These are phyloP conservation scores for Archips crataeganus DNA, from an alignment of 2,888 invertebrate genomes.

Conservation along the genomic window DNA sequence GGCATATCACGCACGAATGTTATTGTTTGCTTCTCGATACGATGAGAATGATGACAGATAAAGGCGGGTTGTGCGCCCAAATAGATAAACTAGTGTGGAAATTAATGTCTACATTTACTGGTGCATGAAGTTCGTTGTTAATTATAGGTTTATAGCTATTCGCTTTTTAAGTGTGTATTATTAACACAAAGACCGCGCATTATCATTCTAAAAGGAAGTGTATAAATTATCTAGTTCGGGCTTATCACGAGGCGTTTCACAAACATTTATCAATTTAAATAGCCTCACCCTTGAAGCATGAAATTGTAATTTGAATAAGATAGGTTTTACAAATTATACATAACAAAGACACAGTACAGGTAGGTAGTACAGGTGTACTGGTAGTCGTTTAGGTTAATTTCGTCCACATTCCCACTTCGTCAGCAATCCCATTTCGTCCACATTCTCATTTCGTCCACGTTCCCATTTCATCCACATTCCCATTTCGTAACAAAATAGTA, in stretches of 20 bases:
- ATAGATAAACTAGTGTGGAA: conserved; percentile 86
- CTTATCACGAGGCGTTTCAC: conserved; percentile 70
- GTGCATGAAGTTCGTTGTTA: conserved; percentile 85
- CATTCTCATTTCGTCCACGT: too few relatives aligned
- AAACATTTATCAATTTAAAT: conserved; percentile 77
- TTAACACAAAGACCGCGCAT: conserved; percentile 80
- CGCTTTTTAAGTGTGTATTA: conserved; percentile 79
- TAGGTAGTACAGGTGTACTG: too few relatives aligned
- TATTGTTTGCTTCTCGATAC: conserved; percentile 64
- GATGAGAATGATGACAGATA: conserved; percentile 83
- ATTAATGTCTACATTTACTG: conserved; percentile 86
- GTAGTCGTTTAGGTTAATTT: too few relatives aligned
- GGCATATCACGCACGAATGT: conserved; percentile 52
- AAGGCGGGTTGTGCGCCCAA: conserved; percentile 84
- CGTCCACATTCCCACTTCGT: too few relatives aligned
- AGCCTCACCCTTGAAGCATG: conserved; percentile 66
- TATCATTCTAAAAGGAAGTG: conserved; percentile 81
- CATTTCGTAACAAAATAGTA: too few relatives aligned
- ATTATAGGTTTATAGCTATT: conserved; percentile 84
- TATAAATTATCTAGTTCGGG: conserved; percentile 73
- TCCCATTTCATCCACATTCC: too few relatives aligned
- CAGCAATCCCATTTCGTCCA: too few relatives aligned
- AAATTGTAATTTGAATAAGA: conserved; percentile 63
- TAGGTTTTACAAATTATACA: conserved; percentile 24
- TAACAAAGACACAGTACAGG: background rate